phyloP scores from a whole-genome alignment of 2,888 invertebrate genomes.

The Melanotus villosus region DNA sequence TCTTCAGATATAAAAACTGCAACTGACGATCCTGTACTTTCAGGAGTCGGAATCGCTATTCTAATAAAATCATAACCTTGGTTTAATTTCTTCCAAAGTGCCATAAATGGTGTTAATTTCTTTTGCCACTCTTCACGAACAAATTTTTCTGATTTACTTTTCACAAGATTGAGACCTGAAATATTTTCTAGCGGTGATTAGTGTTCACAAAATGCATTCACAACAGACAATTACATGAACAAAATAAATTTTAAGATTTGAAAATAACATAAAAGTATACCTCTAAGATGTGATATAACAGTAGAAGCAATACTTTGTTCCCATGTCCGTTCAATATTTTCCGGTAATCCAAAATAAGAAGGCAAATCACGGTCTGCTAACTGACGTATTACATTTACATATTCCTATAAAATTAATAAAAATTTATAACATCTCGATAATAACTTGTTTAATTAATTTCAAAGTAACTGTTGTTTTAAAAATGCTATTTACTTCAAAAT shows the following conservation, averaged over 20 bases:
- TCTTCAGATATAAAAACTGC: slow-evolving; percentile 77
- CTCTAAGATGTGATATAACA: slow-evolving; percentile 77
- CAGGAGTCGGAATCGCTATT: slow-evolving; percentile 50
- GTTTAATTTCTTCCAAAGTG: slow-evolving; percentile 87
- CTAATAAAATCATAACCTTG: slow-evolving; percentile 69
- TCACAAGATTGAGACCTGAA: slow-evolving; percentile 52
- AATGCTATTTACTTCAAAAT: slow-evolving; percentile 71
- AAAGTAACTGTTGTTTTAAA: no score
- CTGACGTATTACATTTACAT: slow-evolving; percentile 75
- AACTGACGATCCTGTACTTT: slow-evolving; percentile 68
- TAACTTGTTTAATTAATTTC: no score
- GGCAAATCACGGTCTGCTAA: slow-evolving; percentile 83
- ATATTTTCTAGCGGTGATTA: background rate
- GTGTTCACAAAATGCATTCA: no score
- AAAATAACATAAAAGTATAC: no score
- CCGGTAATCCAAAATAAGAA: slow-evolving; percentile 85
- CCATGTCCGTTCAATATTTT: slow-evolving; percentile 89
- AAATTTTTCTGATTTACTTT: slow-evolving; percentile 49
- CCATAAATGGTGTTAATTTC: slow-evolving; percentile 79
- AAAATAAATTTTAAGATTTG: no score
- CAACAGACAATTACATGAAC: no score
- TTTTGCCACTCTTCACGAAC: slow-evolving; percentile 70
- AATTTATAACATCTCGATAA: background rate
- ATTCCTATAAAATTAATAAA: slow-evolving; percentile 71
- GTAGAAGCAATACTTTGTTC: slow-evolving; percentile 77